Evolutionary conservation across 1,140 invertebrate genomes (phyloP).

Genomic region (Apis laboriosa): DNA sequence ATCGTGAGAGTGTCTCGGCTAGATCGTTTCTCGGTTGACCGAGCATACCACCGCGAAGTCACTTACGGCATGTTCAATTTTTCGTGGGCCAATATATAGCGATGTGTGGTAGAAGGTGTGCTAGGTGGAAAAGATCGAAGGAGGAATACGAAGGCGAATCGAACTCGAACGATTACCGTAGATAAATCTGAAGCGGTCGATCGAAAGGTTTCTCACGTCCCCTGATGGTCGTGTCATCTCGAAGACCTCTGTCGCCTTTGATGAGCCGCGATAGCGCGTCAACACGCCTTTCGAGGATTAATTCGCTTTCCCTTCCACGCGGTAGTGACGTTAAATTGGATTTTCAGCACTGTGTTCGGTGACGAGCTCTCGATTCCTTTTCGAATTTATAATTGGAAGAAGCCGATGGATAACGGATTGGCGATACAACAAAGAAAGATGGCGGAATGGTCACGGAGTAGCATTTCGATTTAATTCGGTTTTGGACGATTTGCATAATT

Average conservation of each 20-base stretch:
- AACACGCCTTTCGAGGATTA: background rate
- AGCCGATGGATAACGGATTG: too few relatives aligned
- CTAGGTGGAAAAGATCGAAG: background rate
- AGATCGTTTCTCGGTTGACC: conserved; percentile 52
- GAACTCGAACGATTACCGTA: background rate
- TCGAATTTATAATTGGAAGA: background rate
- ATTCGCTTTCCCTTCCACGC: background rate
- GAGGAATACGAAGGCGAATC: background rate
- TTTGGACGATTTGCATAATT: too few relatives aligned
- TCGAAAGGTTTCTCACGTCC: conserved; percentile 27
- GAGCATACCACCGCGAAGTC: background rate
- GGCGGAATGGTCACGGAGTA: too few relatives aligned
- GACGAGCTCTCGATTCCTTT: background rate
- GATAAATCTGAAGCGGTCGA: background rate
- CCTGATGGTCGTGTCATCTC: background rate
- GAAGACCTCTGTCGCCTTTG: background rate
- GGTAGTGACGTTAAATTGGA: background rate
- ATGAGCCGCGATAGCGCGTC: conserved; percentile 8
- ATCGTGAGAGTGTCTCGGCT: conserved; percentile 57
- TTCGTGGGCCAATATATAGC: background rate
- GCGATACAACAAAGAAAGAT: too few relatives aligned
- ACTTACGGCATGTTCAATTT: background rate
- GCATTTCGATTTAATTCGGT: too few relatives aligned
- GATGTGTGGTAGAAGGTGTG: background rate
- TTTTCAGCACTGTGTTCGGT: background rate